These are phyloP conservation scores for Callipepla squamata DNA, from an alignment of 2,113 vertebrate species.

Conservation along the genomic window DNA sequence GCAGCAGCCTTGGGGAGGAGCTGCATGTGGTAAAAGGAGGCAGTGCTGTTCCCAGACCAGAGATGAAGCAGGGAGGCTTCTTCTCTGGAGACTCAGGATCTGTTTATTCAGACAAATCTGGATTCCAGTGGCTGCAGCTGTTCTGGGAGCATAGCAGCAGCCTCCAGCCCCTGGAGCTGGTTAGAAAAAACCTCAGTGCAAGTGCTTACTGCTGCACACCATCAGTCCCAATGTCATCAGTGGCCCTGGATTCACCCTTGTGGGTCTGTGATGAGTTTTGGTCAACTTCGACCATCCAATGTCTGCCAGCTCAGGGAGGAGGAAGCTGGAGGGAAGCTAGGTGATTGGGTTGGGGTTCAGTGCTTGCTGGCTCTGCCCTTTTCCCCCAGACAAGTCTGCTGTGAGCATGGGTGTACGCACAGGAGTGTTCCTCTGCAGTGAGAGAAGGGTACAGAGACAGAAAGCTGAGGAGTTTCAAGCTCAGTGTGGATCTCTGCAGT, in stretches of 20 bases:
- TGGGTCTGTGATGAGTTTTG: background rate
- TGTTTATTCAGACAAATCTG: conserved; percentile 43
- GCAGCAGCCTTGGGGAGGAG: background rate
- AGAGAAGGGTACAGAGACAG: background rate
- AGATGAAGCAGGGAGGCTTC: conserved; percentile 11
- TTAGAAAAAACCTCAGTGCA: background rate
- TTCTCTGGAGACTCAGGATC: conserved; percentile 47
- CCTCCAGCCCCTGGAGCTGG: background rate
- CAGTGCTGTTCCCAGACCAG: conserved; percentile 35
- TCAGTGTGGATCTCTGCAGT: background rate
- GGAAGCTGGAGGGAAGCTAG: background rate
- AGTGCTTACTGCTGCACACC: background rate
- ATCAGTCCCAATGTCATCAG: background rate
- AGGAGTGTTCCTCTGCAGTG: background rate
- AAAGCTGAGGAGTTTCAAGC: background rate
- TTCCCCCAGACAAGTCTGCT: background rate
- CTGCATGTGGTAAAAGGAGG: conserved; percentile 42
- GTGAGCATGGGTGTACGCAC: accelerated
- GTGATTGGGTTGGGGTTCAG: background rate
- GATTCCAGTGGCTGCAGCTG: conserved; percentile 39
- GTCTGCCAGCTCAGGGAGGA: background rate
- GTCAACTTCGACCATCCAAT: background rate
- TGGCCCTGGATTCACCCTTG: background rate
- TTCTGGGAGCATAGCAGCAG: background rate
- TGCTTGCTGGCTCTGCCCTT: background rate